Percentiles rank a stretch among this genome's conserved stretches.
These are phyloP conservation scores for Scolanthus callimorphus DNA, from an alignment of 92 coral and sea anemone genomes.

Conservation along the genomic window DNA sequence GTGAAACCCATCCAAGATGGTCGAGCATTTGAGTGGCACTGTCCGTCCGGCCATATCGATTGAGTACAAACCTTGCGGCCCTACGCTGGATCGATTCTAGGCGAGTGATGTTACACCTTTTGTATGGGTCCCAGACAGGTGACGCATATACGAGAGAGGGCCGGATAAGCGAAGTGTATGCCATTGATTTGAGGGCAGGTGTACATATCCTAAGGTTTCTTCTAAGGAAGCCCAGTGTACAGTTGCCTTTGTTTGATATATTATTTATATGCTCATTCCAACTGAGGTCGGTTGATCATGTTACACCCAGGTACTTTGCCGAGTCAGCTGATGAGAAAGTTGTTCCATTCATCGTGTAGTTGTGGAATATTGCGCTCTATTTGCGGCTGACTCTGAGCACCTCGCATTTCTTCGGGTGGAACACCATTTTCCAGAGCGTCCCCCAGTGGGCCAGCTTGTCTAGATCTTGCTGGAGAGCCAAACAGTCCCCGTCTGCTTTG, in stretches of 20 bases:
- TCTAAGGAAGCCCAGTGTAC: conserved; percentile 13
- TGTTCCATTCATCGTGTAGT: too few relatives aligned
- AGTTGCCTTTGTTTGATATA: conserved; percentile 17
- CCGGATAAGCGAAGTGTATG: conserved; percentile 19
- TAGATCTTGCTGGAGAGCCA: too few relatives aligned
- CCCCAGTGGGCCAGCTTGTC: too few relatives aligned
- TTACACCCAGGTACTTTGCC: conserved; percentile 36
- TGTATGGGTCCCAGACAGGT: conserved; percentile 8
- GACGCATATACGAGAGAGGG: conserved; percentile 1
- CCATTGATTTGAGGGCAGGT: conserved; percentile 11
- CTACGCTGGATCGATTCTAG: conserved; percentile 8
- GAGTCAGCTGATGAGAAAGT: conserved; percentile 14
- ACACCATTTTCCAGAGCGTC: too few relatives aligned
- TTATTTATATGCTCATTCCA: conserved; percentile 31
- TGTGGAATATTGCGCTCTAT: too few relatives aligned
- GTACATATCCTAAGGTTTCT: conserved; percentile 6
- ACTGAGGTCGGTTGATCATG: conserved; percentile 25
- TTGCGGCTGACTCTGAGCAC: too few relatives aligned
- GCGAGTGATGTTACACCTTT: not conserved
- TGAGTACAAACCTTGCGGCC: conserved; percentile 14
- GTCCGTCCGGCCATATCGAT: not conserved
- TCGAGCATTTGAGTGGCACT: conserved; percentile 10
- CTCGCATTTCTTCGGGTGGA: too few relatives aligned
- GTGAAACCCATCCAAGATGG: not conserved
- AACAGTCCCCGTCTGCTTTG: too few relatives aligned